Evolutionary conservation across 2,888 invertebrate species (phyloP), one percentile per base, ranked within the genome.

Genomic region (Drosophila macrospina): DNA sequence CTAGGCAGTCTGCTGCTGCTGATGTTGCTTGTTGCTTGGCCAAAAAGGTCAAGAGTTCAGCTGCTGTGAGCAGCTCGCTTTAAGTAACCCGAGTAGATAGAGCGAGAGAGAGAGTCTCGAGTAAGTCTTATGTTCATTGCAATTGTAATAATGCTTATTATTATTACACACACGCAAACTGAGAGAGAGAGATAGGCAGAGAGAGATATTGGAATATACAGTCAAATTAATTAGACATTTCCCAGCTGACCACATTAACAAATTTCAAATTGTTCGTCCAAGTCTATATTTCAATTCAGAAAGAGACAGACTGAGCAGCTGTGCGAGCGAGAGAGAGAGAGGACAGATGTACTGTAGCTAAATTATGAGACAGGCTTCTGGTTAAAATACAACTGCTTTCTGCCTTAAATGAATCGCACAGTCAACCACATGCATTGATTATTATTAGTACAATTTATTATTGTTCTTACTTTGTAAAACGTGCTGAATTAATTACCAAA

Each of bases 21-120:
- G 10, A 5, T 50, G 26, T 5, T 10, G 8, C 48, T 30, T 50
- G 26, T 5, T 10, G 8, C 48, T 30, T 20, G 20, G 2, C 30
- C 39, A 4, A n/a, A 42, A 44, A 71, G 74, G 76, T 76, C 74
- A 69, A 75, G 63, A 71, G 76, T 75, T 63, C 71, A 52, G 50
- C n/a, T n/a, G n/a, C n/a, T n/a, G n/a, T 52, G 37, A 51, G 36
- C 26, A 26, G 20, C 56, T 44, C 54, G 34, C 32, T 72, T 66
- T 41, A 24, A 50, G 59, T 41, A 32, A 51, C 10, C n/a, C n/a
- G n/a, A n/a, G n/a, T n/a, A n/a, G n/a, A n/a, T n/a, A n/a, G n/a
- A n/a, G n/a, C n/a, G n/a, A n/a, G n/a, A n/a, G n/a, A n/a, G n/a
- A n/a, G n/a, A n/a, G 24, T 26, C 26, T 32, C 13, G n/a, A 37